Conservation (phyloP, 92 coral and sea anemone species). For the Zoanthus sociatus region DNA sequence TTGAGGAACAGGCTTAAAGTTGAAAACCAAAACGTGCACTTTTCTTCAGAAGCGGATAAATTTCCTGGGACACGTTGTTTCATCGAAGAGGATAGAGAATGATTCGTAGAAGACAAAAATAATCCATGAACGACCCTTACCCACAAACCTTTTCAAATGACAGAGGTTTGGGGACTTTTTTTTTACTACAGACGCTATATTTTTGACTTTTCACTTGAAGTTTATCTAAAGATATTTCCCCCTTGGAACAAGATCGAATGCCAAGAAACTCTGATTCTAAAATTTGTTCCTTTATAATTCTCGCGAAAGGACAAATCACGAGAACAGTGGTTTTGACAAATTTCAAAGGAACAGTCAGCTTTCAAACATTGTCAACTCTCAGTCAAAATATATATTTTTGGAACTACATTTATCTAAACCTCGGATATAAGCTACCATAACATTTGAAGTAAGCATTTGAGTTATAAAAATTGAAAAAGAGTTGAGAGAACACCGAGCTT, state of each 20-base stretch:
- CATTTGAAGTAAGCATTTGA: too few species aligned
- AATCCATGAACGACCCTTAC: conserved; percentile 50
- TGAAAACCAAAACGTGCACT: conserved; percentile 57
- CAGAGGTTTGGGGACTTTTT: conserved; percentile 57
- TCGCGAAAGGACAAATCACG: background rate
- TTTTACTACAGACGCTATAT: conserved; percentile 56
- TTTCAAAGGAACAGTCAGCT: background rate
- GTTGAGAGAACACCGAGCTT: too few species aligned
- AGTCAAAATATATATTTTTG: too few species aligned
- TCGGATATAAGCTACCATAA: too few species aligned
- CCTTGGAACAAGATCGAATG: conserved; percentile 13
- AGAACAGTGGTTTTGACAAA: conserved; percentile 17
- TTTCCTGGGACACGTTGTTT: conserved; percentile 62
- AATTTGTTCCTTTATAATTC: conserved; percentile 8
- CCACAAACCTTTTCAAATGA: conserved; percentile 28
- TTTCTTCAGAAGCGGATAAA: conserved; percentile 54
- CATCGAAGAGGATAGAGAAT: conserved; percentile 40
- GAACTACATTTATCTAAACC: too few species aligned
- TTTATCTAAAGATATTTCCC: conserved; percentile 1
- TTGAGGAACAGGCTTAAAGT: conserved; percentile 43
- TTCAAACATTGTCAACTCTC: too few species aligned
- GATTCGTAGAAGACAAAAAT: conserved; percentile 56
- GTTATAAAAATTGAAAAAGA: too few species aligned
- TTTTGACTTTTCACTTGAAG: conserved; percentile 42
- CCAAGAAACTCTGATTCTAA: conserved; percentile 20